Evolutionary conservation across 1,140 invertebrate species (phyloP).

Genomic region (Hypsibius dujardini): DNA sequence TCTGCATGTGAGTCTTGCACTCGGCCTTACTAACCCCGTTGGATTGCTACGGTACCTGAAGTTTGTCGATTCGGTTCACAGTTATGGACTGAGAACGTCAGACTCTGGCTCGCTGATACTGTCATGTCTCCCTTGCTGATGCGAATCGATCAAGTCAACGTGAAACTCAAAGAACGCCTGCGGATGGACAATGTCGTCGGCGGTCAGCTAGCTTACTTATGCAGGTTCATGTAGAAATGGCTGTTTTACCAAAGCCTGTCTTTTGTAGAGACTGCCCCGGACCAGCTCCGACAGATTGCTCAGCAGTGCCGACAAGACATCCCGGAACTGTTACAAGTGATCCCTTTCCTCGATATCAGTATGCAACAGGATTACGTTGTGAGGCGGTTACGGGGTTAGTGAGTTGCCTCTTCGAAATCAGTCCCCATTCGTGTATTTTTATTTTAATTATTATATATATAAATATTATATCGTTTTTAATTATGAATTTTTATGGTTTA

Average conservation of each 20-base stretch:
- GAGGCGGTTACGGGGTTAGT: neutral
- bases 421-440: too few species aligned
- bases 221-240: neutral
- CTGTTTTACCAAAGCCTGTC: neutral
- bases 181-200: slow-evolving; percentile 10
- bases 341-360: slow-evolving; percentile 7
- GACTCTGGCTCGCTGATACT: neutral
- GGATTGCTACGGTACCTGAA: neutral
- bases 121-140: neutral
- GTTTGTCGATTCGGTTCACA: neutral
- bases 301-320: neutral
- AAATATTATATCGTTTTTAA: neutral
- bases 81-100: slow-evolving; percentile 7
- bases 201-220: neutral
- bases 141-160: slow-evolving; percentile 1
- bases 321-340: slow-evolving; percentile 4
- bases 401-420: neutral
- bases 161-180: neutral
- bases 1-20: neutral
- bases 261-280: slow-evolving; percentile 1
- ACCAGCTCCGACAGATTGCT: neutral
- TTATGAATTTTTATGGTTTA: neutral
- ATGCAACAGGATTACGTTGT: slow-evolving; percentile 9
- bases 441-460: too few species aligned
- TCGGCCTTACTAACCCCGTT: neutral